Evolutionary conservation across 2,888 invertebrate genomes (phyloP), one percentile per base, ranked within the genome.

Genomic region (Leptinotarsa peninsularis): DNA sequence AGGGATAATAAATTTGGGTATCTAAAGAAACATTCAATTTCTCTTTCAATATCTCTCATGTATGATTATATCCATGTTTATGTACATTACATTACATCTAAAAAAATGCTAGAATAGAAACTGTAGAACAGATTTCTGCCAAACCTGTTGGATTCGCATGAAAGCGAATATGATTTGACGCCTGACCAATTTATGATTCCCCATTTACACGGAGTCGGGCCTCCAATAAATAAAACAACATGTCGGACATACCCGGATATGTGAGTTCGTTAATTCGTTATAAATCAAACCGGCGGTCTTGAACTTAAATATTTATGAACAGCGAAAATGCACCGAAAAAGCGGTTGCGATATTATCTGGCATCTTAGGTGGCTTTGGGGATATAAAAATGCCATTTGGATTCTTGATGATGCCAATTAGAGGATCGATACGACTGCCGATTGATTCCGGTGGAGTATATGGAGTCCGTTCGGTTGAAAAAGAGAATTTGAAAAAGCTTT

Each of bases 251-350:
- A 83, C 81, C 80, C 83, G 82, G 82, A 83, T 84, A 83, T 84
- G 82, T 77, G 81, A 77, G 81, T 83, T 84, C 84, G 83, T 85
- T 85, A 77, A 81, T 83, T 84, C 84, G 83, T 84, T 85, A 85
- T 85, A 85, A 86, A 86, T 86, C 85, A 86, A 85, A 84, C 83
- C 77, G 84, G 79, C 78, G 81, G 79, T 80, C 80, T 80, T 75
- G 80, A 78, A 81, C 78, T 81, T 85, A 84, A 84, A 86, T 86
- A 86, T 86, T 86, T 86, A 86, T 86, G 85, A 85, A 84, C 83
- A 78, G 80, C 79, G 82, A 85, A 85, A 85, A 84, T 85, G 85
- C 83, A 79, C 75, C 74, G 83, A 86, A 86, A 85, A 86, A 85
- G 85, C 81, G 81, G 86, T 84, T 81, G 78, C 76, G 84, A 84